Evolutionary conservation across 2,113 vertebrate species (phyloP), one percentile per base, ranked within the genome.

Genomic region (Octodon degus): DNA sequence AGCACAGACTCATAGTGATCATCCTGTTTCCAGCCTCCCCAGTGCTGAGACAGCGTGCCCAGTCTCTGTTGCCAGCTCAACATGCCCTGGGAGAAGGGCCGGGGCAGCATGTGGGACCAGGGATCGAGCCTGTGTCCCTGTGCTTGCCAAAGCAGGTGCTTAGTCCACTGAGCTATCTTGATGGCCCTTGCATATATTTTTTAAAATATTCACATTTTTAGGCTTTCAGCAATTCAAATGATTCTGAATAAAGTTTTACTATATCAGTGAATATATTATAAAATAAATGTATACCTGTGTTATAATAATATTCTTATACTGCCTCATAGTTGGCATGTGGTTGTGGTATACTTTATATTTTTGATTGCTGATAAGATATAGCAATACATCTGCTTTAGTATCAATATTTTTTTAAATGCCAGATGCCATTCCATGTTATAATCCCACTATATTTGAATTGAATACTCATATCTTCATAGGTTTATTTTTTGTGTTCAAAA

Each of bases 401-500:
- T 90, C 83, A 89, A 93, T 87, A 60, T 96, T 81, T 96, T 79
- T 43, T 34, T 40, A 90, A 91, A 81, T 93, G 9, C 63, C 47
- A 81, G 89, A 70, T 92, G 80, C 32, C 14, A 60, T 95, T 86
- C 53, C 24, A 34, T 96, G 62, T 79, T 68, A 92, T 81, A 77
- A 80, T 95, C 40, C 50, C 30, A 83, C 70, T 95, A 86, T 70
- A 82, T 89, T 88, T 95, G 58, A 97, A 19, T 65, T 91, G 82
- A 93, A 95, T 96, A 17, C 14, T 55, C 60, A 85, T 91, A 72
- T 85, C 93, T 97, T 91, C 53, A 82, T 96, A 86, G 34, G 4
- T 76, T 86, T 97, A 7, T 58, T 93, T 97, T 85, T 79, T 94
- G 25, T 90, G 17, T 88, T 90, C 86, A 89, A 94, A 94, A 87